Conservation (phyloP, 2,113 vertebrate species). For the Eurypyga helias region DNA sequence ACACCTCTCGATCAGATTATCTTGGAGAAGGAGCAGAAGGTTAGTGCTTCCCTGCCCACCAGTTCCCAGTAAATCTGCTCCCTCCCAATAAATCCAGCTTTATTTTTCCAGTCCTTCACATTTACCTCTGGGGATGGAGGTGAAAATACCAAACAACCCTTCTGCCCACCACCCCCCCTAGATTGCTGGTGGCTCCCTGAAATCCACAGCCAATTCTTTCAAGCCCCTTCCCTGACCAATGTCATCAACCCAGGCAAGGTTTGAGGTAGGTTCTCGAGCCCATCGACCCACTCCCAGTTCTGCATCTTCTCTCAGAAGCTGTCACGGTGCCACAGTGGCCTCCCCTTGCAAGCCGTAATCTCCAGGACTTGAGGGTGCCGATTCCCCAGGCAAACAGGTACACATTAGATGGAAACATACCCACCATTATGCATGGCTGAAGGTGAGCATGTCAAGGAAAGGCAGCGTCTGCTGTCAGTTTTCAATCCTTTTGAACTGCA, state of each 20-base stretch:
- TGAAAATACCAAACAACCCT: not conserved
- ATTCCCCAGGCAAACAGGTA: not conserved
- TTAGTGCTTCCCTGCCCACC: not conserved
- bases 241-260: not conserved
- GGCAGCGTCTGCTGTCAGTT: not conserved
- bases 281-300: accelerated
- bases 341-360: not conserved
- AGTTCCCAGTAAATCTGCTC: slow-evolving; percentile 26
- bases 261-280: not conserved
- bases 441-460: not conserved
- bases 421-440: not conserved
- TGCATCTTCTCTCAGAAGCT: not conserved
- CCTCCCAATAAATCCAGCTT: not conserved
- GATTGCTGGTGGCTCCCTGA: not conserved
- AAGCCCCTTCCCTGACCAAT: not conserved
- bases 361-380: accelerated
- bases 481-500: slow-evolving; percentile 13
- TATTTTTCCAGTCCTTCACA: not conserved
- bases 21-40: not conserved
- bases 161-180: not conserved
- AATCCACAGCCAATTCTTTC: not conserved
- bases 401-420: not conserved
- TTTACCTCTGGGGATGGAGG: not conserved
- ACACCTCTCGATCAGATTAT: accelerated
- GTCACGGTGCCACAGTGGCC: not conserved